Evolutionary conservation across 2,113 vertebrate species (phyloP), one percentile per base, ranked within the genome.

Genomic region (Nasalis larvatus): DNA sequence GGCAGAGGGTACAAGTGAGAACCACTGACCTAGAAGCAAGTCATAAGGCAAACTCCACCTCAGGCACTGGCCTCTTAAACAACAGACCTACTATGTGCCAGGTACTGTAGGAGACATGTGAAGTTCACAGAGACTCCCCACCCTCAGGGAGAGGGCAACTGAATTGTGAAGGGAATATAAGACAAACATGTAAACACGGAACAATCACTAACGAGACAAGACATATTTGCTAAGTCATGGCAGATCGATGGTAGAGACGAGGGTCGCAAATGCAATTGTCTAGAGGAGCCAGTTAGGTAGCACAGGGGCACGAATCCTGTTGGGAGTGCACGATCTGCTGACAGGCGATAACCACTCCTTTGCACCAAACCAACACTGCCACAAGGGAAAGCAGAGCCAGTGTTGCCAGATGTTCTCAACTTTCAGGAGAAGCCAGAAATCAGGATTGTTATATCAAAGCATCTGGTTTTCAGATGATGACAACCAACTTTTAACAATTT

Each of bases 381-480:
- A 20, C 0, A 0, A 0, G 14, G 40, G 80, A 69, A 40, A 86
- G 73, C 47, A 74, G 3, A 42, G 23, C 25, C 8, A 3, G 27
- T 16, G 8, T 40, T 8, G 9, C 40, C 69, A 71, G 60, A 63
- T 20, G 30, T 37, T 77, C 73, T 8, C 54, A 82, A 66, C 40
- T 35, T 42, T n/a, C 42, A 84, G 42, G 40, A 89, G 66, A 92
- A 82, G 89, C 17, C 95, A 84, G 66, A 56, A 89, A 69, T 42
- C 20, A 6, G 68, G 27, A 74, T 16, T 47, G 6, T 30, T 21
- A 58, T 3, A 3, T 42, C 23, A 80, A 89, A 77, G 42, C 6
- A 23, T 47, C 45, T 94, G 58, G 10, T 42, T 80, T 95, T 87
- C 76, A 63, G 76, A 92, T 30, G 23, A 76, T 16, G 37, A 37